Conservation (phyloP, 1,140 invertebrate genomes). For the Metaphire vulgaris region DNA sequence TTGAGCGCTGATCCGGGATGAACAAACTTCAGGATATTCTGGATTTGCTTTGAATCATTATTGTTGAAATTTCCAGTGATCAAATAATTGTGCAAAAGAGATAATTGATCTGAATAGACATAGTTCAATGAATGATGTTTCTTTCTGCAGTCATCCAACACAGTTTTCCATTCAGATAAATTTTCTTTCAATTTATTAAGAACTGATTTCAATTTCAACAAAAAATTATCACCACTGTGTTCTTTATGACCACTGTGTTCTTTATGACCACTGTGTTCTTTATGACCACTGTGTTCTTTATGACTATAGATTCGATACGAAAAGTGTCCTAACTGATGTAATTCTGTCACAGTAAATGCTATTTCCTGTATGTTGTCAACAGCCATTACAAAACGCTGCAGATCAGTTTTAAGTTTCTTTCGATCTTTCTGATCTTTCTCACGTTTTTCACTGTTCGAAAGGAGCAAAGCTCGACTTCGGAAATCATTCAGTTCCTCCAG, state of each 20-base stretch:
- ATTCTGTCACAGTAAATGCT: conserved; percentile 8
- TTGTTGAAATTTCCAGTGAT: background rate
- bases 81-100: background rate
- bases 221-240: background rate
- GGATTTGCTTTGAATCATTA: background rate
- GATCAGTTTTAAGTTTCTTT: background rate
- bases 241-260: too few species aligned
- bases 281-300: background rate
- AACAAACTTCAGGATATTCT: background rate
- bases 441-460: conserved; percentile 32
- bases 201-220: background rate
- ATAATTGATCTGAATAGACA: background rate
- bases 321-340: conserved; percentile 33
- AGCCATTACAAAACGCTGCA: conserved; percentile 30
- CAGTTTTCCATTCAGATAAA: background rate
- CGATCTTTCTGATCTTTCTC: conserved; percentile 19
- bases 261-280: too few species aligned
- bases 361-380: conserved; percentile 32
- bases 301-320: conserved; percentile 9
- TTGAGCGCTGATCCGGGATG: background rate
- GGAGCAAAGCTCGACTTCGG: conserved; percentile 34
- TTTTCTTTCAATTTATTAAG: background rate
- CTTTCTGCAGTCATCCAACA: background rate
- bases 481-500: conserved; percentile 33
- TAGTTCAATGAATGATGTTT: background rate